phyloP scores from a whole-genome alignment of 2,797 vertebrate genomes.

The Esox lucius region DNA sequence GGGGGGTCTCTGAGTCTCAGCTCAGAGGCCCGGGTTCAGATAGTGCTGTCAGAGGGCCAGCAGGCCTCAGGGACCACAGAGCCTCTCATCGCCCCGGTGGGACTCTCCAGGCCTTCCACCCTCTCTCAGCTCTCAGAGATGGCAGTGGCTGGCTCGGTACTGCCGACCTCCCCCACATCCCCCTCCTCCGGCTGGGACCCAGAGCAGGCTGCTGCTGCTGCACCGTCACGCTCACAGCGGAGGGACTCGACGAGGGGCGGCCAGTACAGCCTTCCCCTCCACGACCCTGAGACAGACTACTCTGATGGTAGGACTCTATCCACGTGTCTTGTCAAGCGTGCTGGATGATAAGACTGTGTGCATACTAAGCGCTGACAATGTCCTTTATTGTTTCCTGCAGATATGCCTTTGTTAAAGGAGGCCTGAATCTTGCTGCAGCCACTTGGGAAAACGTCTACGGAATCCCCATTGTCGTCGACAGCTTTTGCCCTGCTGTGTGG shows the following conservation, averaged over 20 bases:
- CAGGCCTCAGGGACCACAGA: constrained; percentile 43
- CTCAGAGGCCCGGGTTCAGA: constrained; percentile 84
- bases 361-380: neutral
- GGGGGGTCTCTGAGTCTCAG: constrained; percentile 58
- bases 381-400: constrained; percentile 61
- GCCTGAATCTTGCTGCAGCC: constrained; percentile 76
- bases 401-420: constrained; percentile 95
- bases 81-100: constrained; percentile 41
- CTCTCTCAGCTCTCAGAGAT: constrained; percentile 83
- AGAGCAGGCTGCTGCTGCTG: constrained; percentile 73
- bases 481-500: constrained; percentile 38
- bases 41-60: constrained; percentile 85
- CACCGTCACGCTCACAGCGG: constrained; percentile 69
- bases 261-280: constrained; percentile 84
- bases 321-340: neutral
- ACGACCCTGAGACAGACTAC: constrained; percentile 87
- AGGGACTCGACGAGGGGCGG: constrained; percentile 84
- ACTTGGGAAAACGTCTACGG: constrained; percentile 27
- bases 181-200: constrained; percentile 69
- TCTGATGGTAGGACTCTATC: constrained; percentile 81
- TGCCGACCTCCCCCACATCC: constrained; percentile 69
- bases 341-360: neutral
- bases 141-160: constrained; percentile 84
- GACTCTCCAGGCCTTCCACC: constrained; percentile 69
- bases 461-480: constrained; percentile 22